Evolutionary conservation across 2,888 invertebrate genomes (phyloP), one percentile per base, ranked within the genome.

Genomic region (Drosophila merina): DNA sequence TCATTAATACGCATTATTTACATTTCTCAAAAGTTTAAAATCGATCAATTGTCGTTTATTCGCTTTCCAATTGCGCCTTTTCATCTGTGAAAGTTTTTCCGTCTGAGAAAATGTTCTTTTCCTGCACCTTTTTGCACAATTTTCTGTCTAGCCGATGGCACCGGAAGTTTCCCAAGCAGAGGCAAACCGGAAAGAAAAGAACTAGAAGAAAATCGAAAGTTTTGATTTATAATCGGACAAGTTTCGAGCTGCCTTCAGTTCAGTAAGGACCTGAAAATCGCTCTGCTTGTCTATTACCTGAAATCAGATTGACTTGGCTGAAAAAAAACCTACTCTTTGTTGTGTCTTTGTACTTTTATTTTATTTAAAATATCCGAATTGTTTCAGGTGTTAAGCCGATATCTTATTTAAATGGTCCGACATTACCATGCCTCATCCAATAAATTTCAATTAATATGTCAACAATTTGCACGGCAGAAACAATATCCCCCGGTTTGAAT

Each of bases 151-250:
- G 81, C 79, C 83, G 60, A 31, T 66, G 77, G 79, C 79, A 55
- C 20, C 63, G 72, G 49, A 79, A 83, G 62, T 78, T 79, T 69
- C 49, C 38, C 54, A 57, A 58, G 57, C 38, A 47, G 45, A 12
- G 50, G 45, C 28, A 48, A 70, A 44, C 47, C 42, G 51, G 67
- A 57, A 57, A 51, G 26, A 52, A 31, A 72, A 76, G 74, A 76
- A 58, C 59, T 64, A 59, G 67, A 40, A 57, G 59, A 80, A 79
- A 79, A 79, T 77, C 70, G 74, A 80, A 82, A 79, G 79, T 81
- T 80, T 79, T 77, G 79, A 81, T 76, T 78, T 80, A 75, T 80
- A 81, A 82, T 69, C 77, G 76, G 31, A 72, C 76, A 80, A 80
- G 66, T 74, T 82, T 74, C 63, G 54, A 79, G 76, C 76, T 81